Base-by-base conservation (phyloP, 1,140 invertebrate genomes). In the Phortica variegata region DNA sequence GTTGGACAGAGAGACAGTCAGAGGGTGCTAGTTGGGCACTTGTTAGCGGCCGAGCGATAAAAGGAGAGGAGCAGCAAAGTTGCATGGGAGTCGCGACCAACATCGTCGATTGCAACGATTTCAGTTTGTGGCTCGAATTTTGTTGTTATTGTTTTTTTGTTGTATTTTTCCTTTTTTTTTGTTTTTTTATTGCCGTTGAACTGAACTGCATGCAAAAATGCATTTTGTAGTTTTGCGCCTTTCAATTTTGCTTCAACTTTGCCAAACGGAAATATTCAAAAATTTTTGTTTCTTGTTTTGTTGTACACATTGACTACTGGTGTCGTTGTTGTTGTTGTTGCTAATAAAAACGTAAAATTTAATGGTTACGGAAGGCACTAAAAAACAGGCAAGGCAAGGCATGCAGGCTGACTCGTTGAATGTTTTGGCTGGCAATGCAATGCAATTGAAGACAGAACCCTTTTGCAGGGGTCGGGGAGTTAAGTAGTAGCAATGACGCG, bases 301-400 rank as follows among this genome's bases (percentile, higher is more conserved):
- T n/a, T n/a, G n/a, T n/a, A n/a, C n/a, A n/a, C n/a, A n/a, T n/a
- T n/a, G n/a, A n/a, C n/a, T n/a, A n/a, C n/a, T n/a, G n/a, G n/a
- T n/a, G n/a, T n/a, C n/a, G n/a, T n/a, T n/a, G n/a, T n/a, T n/a
- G n/a, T n/a, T n/a, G n/a, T n/a, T n/a, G n/a, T n/a, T 60, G 63
- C 63, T 68, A 68, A 68, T 68, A 68, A 68, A 68, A 68, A 68
- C 63, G 63, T 68, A 68, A 68, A 68, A 68, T 68, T 68, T 68
- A 68, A 68, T 69, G 63, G 63, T 68, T 68, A 68, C 63, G 63
- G 63, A 68, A 68, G 63, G 60, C 63, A 68, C 63, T 68, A 68
- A 68, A 68, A 68, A 68, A 68, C 63, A 68, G 63, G 65, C 10
- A 29, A 43, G 21, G n/a, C 6, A 6, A 36, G n/a, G 33, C 33